These are phyloP conservation scores for Mallotus villosus DNA, from an alignment of 2,797 vertebrate species.

Conservation along the genomic window DNA sequence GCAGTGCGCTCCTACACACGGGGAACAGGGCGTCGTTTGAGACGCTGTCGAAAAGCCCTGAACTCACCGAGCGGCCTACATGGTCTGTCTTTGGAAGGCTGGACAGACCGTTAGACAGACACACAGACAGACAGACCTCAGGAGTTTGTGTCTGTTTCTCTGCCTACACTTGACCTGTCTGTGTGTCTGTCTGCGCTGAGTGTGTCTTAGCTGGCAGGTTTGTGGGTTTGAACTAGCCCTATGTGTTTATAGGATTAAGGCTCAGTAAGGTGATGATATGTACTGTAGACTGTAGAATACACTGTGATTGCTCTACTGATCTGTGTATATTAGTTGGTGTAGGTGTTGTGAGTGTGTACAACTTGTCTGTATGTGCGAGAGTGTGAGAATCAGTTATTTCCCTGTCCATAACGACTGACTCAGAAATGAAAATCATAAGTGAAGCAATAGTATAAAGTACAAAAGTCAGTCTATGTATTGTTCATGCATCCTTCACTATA, in stretches of 20 bases:
- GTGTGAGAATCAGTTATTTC: conserved; percentile 31
- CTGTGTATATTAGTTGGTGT: conserved; percentile 20
- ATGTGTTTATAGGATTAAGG: conserved; percentile 28
- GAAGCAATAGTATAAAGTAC: neutral
- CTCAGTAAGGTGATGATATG: neutral
- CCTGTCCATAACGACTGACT: neutral
- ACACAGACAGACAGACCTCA: conserved; percentile 84
- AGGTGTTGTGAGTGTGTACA: conserved; percentile 5
- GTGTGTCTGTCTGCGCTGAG: conserved; percentile 74
- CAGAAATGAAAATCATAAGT: neutral
- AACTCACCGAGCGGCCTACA: conserved; percentile 68
- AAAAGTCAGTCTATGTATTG: conserved; percentile 31
- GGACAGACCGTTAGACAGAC: conserved; percentile 78
- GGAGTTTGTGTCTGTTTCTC: conserved; percentile 75
- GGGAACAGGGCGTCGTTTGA: conserved; percentile 65
- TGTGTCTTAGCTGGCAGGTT: conserved; percentile 60
- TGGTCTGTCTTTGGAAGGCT: conserved; percentile 75
- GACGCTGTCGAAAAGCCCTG: conserved; percentile 55
- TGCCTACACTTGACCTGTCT: conserved; percentile 80
- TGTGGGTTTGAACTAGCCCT: conserved; percentile 46
- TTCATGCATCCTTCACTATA: conserved; percentile 13
- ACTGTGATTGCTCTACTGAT: conserved; percentile 7
- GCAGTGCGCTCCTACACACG: neutral
- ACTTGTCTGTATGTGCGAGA: conserved; percentile 6
- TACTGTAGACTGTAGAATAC: conserved; percentile 10